Base-by-base conservation (phyloP, 2,888 invertebrate species). In the Beris morrisii region DNA sequence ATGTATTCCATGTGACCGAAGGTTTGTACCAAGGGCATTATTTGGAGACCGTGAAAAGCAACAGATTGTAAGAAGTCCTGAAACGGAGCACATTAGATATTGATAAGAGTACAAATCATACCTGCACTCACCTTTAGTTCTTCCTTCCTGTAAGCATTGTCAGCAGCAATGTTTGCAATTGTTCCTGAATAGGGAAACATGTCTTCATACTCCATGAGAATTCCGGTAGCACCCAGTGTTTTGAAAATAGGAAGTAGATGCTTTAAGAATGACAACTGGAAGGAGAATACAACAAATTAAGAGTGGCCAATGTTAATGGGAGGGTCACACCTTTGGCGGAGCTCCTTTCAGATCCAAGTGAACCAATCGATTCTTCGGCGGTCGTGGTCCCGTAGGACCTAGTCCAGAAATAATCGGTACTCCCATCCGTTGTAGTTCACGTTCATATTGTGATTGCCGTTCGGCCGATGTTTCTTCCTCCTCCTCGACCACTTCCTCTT, bases 321-420 rank as follows among this genome's bases (percentile, higher is more conserved):
- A 7, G 43, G 13, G 11, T 32, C 43, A 28, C 43, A 80, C 76
- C 72, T 86, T 86, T 11, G 89, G 89, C 28, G 91, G 89, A 3
- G 91, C 91, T 32, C 91, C 91, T 78, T 92, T 92, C 48, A 92
- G 78, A 77, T 92, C 91, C 67, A 91, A 82, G 77, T 92, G 91
- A 15, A 92, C 87, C 54, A 92, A 76, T 44, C 87, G 81, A 53
- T 83, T 82, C 9, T 80, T 71, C 0, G 80, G 80, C 28, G 78
- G 73, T 57, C 74, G 73, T 3, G 79, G 76, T 15, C 77, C 78
- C 30, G 77, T 78, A 1, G 79, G 79, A 0, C 81, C 80, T 28
- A 81, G 77, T 45, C 78, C 80, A 5, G 79, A 74, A 55, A 80
- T 75, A 22, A 75, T 72, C 4, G 80, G 80, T 5, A 81, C 75